Base-by-base conservation (phyloP, 2,113 vertebrate genomes). In the Uria aalge region DNA sequence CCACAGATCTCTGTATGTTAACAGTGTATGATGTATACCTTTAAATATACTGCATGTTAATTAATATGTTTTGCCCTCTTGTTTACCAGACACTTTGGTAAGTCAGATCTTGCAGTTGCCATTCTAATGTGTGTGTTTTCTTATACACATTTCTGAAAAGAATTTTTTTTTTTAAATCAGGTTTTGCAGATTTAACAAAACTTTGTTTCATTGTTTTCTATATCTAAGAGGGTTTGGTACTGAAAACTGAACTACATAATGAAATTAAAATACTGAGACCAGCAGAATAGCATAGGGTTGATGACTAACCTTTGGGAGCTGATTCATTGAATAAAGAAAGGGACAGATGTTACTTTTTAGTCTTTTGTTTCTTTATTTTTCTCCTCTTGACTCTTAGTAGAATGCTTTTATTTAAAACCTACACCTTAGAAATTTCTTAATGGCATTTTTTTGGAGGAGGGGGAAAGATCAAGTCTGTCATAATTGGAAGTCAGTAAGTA, bases 231-330 rank as follows among this genome's bases (percentile, higher is more conserved):
- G 24, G 14, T 96, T 96, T 95, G 64, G 94, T 97, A 84, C 57
- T 95, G 62, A 94, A 97, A 91, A 92, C 63, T 92, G 92, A 97
- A 85, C 63, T 92, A 86, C 27, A 34, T 60, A 86, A 88, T 97
- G 95, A 97, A 94, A 89, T 93, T 86, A 94, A 96, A 98, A 96
- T 92, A 87, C 71, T 73, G 81, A 95, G 69, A 94, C 98, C 96
- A 96, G 96, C 97, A 98, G 89, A 97, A 96, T 95, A 87, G 85
- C 52, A 74, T 89, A 87, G 59, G 73, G 84, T 90, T 97, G 97
- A 82, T 94, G 53, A 91, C 88, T 97, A 75, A 97, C 90, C 95
- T 95, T 80, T 97, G 97, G 96, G 96, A 97, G 88, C 92, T 94
- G 94, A 97, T 90, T 96, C 86, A 91, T 29, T 94, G 34, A 72